phyloP scores from a whole-genome alignment of 1,140 invertebrate species.

The Oncopeltus fasciatus region DNA sequence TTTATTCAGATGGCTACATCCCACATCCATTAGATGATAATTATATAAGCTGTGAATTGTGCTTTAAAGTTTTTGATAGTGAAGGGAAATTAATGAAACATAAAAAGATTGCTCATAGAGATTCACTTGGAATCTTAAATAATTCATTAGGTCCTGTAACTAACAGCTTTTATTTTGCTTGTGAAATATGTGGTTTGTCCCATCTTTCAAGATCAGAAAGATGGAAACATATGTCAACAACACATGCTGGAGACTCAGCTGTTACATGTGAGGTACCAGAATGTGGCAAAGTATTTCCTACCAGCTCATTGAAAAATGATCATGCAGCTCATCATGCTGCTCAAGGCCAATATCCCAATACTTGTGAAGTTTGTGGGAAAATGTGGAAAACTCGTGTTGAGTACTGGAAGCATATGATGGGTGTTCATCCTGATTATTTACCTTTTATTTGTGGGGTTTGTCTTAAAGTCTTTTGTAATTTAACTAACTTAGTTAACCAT shows the following conservation, averaged over 20 bases:
- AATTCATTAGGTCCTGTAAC: conserved; percentile 19
- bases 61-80: conserved; percentile 35
- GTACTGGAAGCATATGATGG: conserved; percentile 42
- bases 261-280: conserved; percentile 32
- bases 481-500: conserved; percentile 33
- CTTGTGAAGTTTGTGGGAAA: conserved; percentile 35
- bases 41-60: conserved; percentile 33
- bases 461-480: conserved; percentile 36
- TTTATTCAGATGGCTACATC: not conserved
- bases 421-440: conserved; percentile 37
- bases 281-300: conserved; percentile 38
- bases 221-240: conserved; percentile 36
- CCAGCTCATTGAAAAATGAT: conserved; percentile 33
- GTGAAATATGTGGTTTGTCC: conserved; percentile 37
- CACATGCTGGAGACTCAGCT: conserved; percentile 31
- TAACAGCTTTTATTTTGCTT: conserved; percentile 35
- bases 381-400: conserved; percentile 39
- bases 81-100: conserved; percentile 36
- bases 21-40: conserved; percentile 25
- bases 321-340: conserved; percentile 34
- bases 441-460: conserved; percentile 40
- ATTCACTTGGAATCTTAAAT: conserved; percentile 8
- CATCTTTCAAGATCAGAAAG: conserved; percentile 38
- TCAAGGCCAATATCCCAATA: conserved; percentile 31
- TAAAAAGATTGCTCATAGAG: conserved; percentile 33